phyloP scores from a whole-genome alignment of 2,113 vertebrate species.

The Mormoops blainvillei region DNA sequence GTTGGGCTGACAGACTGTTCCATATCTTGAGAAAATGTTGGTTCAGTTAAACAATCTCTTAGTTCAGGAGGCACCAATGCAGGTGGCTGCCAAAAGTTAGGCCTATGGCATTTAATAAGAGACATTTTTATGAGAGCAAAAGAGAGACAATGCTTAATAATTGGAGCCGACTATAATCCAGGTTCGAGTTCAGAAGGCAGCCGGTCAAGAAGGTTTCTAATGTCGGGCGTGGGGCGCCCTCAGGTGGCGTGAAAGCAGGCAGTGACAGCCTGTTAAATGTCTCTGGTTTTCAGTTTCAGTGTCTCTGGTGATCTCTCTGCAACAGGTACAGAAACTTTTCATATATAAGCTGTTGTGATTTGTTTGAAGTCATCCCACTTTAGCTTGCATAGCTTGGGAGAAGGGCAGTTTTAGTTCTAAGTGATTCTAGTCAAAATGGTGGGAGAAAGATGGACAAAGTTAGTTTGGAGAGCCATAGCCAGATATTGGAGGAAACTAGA shows the following conservation, averaged over 20 bases:
- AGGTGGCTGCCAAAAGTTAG: too few relatives aligned
- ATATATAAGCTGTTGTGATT: too few relatives aligned
- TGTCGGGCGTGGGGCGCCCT: background rate
- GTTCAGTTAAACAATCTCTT: too few relatives aligned
- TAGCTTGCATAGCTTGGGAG: background rate
- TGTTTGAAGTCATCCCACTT: too few relatives aligned
- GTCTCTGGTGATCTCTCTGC: background rate
- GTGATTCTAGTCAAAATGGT: background rate
- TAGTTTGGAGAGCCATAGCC: background rate
- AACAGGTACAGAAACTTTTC: background rate
- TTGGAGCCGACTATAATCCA: too few relatives aligned
- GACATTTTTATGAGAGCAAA: too few relatives aligned
- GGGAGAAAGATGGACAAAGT: background rate
- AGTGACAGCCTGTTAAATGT: background rate
- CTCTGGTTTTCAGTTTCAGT: background rate
- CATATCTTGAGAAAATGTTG: too few relatives aligned
- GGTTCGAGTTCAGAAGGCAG: background rate
- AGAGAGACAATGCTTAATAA: too few relatives aligned
- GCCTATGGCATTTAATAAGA: too few relatives aligned
- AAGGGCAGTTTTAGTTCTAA: background rate
- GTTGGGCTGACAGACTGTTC: too few relatives aligned
- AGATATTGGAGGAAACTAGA: background rate
- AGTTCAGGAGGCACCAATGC: too few relatives aligned
- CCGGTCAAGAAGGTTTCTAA: background rate
- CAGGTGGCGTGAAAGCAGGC: background rate